Base-by-base conservation (phyloP, 2,888 invertebrate species). In the Tachystola acroxantha region DNA sequence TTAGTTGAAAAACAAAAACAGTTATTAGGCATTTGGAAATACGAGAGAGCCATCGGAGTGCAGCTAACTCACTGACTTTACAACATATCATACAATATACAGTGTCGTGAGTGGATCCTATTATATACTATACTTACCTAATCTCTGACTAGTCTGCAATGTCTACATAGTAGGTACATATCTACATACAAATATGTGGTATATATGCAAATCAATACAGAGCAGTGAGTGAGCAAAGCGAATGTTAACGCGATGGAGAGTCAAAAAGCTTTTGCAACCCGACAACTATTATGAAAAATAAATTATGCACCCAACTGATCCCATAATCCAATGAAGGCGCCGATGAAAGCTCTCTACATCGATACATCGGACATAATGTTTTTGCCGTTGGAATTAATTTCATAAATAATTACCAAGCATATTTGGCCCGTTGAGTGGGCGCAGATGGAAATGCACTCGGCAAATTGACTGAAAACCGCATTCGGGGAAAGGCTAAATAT, bases 391-490 rank as follows among this genome's bases (percentile, higher is more conserved):
- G 67, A 66, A 77, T 80, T 78, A 79, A 78, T 76, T 73, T 75
- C 73, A 77, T 85, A 81, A 84, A 85, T 85, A 79, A 82, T 84
- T 76, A 77, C 85, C 80, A 66, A 62, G 59, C 68, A 71, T 70
- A 80, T 82, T 77, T 68, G 70, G 61, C 57, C 46, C 61, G 64
- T 48, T 64, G 75, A 76, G 72, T 70, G 80, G 68, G 57, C 63
- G 57, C 70, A 71, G 77, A 75, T 79, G 73, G 70, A 75, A 80
- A 81, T 80, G 77, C 80, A 80, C 74, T 81, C 81, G 67, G 57
- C 76, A 82, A 85, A 85, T 86, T 85, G 82, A 82, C 82, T 79
- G 76, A 62, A 74, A 76, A 84, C 85, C 85, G 70, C 86, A 85
- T 66, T 68, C 70, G 64, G 72, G 69, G 70, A 80, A 82, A 81